Base-by-base conservation (phyloP, 2,797 vertebrate genomes). In the Alca torda region DNA sequence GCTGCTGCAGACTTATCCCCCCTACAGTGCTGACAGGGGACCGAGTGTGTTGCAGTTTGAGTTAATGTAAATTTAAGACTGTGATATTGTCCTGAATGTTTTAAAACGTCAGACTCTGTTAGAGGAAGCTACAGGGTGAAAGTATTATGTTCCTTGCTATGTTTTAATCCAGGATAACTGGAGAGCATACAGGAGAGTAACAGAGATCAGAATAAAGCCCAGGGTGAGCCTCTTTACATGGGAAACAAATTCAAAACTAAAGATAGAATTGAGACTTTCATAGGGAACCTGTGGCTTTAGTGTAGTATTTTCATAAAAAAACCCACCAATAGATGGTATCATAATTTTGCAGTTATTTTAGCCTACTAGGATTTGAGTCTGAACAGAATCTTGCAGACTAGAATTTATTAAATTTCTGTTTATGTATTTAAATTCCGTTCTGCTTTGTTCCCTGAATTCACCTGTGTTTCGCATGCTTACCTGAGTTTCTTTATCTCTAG, bases 401-500 rank as follows among this genome's bases (percentile, higher is more conserved):
- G 46, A 53, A 41, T 46, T 65, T 19, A 13, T 33, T 39, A 19
- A 12, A 9, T 73, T 85, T 78, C 10, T 82, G 24, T 84, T 90
- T 2, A 0, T 24, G 26, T 39, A 5, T 19, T 11, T 43, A 56
- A 53, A 20, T 57, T 33, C 54, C 82, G 18, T 45, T 53, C 39
- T 82, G 35, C 64, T 82, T 50, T 63, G 31, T 68, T 54, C 37
- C 67, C 45, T 39, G 17, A 67, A 30, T 75, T 87, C 63, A 37
- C 33, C 41, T 46, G 15, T 65, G 21, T 26, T 35, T 48, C 39
- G 25, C 43, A 11, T 12, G 17, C 25, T 84, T 33, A 88, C 43
- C 84, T 63, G 53, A 11, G 23, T 87, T 31, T 39, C 17, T 11
- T 87, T 96, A 1, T 61, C 37, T 30, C 86, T 85, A 99, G 99